These are phyloP conservation scores for Oplegnathus fasciatus DNA, from an alignment of 2,113 vertebrate species.

Conservation along the genomic window DNA sequence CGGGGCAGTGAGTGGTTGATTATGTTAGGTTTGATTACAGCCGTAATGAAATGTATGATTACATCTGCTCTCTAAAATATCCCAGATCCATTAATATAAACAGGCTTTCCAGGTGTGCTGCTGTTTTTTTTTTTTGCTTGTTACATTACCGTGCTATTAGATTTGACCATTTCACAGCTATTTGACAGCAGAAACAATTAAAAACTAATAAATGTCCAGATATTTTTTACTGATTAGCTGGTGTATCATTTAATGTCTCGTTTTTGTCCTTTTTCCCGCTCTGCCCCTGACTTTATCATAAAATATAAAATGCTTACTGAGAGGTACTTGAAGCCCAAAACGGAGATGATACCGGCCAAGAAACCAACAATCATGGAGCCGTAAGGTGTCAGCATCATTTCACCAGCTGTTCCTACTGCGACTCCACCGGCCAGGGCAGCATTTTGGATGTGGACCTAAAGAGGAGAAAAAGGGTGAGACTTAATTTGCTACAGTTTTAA, in stretches of 20 bases:
- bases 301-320: constrained; percentile 76
- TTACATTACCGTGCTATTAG: background rate
- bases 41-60: background rate
- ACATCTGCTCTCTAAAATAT: background rate
- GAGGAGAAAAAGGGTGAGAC: background rate
- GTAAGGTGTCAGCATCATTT: constrained; percentile 94
- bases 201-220: background rate
- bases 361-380: constrained; percentile 92
- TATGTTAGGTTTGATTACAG: background rate
- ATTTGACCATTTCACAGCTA: background rate
- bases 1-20: background rate
- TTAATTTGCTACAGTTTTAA: background rate
- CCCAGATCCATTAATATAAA: background rate
- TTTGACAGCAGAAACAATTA: background rate
- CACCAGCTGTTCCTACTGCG: constrained; percentile 90
- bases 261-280: background rate
- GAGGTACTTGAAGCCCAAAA: constrained; percentile 90
- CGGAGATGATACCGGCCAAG: constrained; percentile 89
- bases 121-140: background rate
- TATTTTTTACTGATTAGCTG: background rate
- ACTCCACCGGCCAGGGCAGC: constrained; percentile 90
- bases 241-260: accelerated
- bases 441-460: constrained; percentile 92
- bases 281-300: background rate
- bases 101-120: background rate